These are phyloP conservation scores for Drosophila melanogaster DNA, from an alignment of 1,140 invertebrate species.

Conservation along the genomic window DNA sequence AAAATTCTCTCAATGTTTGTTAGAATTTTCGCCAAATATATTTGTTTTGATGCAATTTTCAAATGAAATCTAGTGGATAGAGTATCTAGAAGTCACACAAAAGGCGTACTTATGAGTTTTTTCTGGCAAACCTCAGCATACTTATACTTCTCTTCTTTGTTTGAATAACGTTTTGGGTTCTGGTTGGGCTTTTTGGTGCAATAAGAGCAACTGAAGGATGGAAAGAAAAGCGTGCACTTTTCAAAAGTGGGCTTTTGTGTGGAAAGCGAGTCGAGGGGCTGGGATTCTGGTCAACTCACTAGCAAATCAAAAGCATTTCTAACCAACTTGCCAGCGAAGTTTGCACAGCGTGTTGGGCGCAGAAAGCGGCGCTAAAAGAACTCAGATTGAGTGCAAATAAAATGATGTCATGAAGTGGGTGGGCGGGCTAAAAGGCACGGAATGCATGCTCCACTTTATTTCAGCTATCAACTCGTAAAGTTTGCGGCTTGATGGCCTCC, in stretches of 20 bases:
- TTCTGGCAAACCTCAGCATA: neutral
- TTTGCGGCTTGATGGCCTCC: slow-evolving; percentile 73
- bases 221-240: slow-evolving; percentile 42
- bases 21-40: neutral
- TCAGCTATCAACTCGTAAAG: slow-evolving; percentile 80
- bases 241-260: slow-evolving; percentile 43
- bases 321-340: slow-evolving; percentile 60
- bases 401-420: slow-evolving; percentile 78
- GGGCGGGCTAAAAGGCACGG: slow-evolving; percentile 44
- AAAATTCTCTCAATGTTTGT: neutral
- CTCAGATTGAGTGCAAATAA: slow-evolving; percentile 82
- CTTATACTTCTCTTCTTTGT: slow-evolving; percentile 25
- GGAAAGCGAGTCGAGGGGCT: slow-evolving; percentile 20
- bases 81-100: slow-evolving; percentile 7
- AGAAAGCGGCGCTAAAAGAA: slow-evolving; percentile 38
- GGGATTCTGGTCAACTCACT: slow-evolving; percentile 48
- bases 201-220: slow-evolving; percentile 22
- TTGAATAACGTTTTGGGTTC: slow-evolving; percentile 54
- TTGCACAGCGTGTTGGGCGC: slow-evolving; percentile 42
- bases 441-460: slow-evolving; percentile 80
- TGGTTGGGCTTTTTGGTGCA: slow-evolving; percentile 32
- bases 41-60: neutral
- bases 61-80: neutral
- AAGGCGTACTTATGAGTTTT: neutral
- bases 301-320: slow-evolving; percentile 78